phyloP scores from a whole-genome alignment of 1,140 invertebrate species.

The Metaphire vulgaris region DNA sequence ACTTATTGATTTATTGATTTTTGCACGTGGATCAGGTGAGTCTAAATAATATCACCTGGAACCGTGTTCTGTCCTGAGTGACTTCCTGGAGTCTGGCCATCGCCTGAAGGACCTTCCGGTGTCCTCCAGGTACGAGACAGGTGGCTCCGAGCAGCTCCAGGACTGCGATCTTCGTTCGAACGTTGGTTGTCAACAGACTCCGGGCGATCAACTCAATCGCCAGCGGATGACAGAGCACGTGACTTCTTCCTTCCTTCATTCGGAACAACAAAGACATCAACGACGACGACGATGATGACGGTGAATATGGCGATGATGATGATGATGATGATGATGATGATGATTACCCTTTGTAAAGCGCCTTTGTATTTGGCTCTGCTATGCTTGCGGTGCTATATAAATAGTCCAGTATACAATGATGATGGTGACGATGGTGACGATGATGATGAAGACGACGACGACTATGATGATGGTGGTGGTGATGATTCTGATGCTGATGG shows the following conservation, averaged over 20 bases:
- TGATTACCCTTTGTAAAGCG: no score
- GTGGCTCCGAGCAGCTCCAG: slow-evolving; percentile 91
- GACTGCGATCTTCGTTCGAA: slow-evolving; percentile 89
- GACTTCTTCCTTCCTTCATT: slow-evolving; percentile 79
- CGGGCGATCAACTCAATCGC: slow-evolving; percentile 89
- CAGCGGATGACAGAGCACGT: slow-evolving; percentile 86
- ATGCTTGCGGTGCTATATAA: no score
- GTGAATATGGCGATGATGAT: slow-evolving; percentile 15
- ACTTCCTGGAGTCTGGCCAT: slow-evolving; percentile 89
- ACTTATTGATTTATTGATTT: no score
- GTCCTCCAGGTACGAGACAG: slow-evolving; percentile 83
- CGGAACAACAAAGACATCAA: slow-evolving; percentile 77
- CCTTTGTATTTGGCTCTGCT: no score
- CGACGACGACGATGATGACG: slow-evolving; percentile 36
- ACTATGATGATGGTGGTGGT: no score
- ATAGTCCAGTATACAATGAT: slow-evolving; percentile 11
- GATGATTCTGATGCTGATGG: no score
- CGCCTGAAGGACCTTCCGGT: slow-evolving; percentile 85
- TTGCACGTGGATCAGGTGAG: no score
- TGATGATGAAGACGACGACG: no score
- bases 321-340: slow-evolving; percentile 12
- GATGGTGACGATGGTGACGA: no score
- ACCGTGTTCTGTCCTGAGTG: slow-evolving; percentile 80
- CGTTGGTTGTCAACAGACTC: slow-evolving; percentile 78
- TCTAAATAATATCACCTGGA: no score